Conservation (phyloP, 1,140 invertebrate species). For the Calephelis nemesis region DNA sequence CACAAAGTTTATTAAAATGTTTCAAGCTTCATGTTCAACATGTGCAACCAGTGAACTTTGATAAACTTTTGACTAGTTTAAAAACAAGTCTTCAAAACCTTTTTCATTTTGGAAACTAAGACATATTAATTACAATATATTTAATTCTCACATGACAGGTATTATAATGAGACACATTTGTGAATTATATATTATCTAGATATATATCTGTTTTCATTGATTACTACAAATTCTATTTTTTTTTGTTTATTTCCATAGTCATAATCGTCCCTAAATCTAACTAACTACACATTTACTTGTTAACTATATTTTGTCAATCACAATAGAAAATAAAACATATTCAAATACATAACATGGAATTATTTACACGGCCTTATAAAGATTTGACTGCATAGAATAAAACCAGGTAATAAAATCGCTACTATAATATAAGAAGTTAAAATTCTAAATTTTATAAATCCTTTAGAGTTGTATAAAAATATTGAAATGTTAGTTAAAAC, state of each 20-base stretch:
- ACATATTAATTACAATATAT: no score
- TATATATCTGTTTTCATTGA: no score
- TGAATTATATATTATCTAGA: no score
- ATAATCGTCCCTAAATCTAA: no score
- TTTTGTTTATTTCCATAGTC: no score
- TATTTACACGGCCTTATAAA: conserved; percentile 27
- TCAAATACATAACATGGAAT: not conserved
- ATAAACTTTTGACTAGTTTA: not conserved
- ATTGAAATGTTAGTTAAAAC: conserved; percentile 3
- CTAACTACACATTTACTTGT: not conserved
- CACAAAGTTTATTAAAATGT: no score
- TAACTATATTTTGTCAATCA: not conserved
- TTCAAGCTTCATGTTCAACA: not conserved
- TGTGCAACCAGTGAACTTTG: not conserved
- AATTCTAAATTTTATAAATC: conserved; percentile 53
- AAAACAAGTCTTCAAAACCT: not conserved
- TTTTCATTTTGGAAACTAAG: no score
- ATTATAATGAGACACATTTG: no score
- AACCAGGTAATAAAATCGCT: conserved; percentile 13
- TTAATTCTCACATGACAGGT: no score
- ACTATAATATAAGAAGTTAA: conserved; percentile 43
- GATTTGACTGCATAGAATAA: conserved; percentile 76
- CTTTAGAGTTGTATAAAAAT: not conserved
- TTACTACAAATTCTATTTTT: no score
- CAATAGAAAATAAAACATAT: not conserved